These are phyloP conservation scores for Tamandua tetradactyla DNA, from an alignment of 2,797 vertebrate genomes.

Conservation along the genomic window DNA sequence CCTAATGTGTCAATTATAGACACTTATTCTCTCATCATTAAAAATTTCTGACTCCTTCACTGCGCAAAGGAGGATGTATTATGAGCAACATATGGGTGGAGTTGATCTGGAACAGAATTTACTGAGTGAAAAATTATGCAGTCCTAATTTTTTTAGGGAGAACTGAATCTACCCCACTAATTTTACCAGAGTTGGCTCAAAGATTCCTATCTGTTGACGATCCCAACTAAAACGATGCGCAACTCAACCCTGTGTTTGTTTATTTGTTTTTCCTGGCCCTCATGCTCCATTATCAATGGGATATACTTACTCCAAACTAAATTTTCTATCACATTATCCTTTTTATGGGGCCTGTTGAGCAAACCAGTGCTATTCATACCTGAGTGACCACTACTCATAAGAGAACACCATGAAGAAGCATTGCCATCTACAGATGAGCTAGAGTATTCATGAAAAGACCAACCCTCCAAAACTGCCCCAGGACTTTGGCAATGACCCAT, in stretches of 20 bases:
- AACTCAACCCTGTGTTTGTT: not conserved
- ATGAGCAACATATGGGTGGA: conserved; percentile 24
- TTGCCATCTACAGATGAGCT: not conserved
- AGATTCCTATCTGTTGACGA: not conserved
- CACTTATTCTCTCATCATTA: conserved; percentile 33
- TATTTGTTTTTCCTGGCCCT: not conserved
- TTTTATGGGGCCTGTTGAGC: not conserved
- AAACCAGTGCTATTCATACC: not conserved
- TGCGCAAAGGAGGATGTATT: not conserved
- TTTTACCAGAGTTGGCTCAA: not conserved
- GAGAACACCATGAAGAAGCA: not conserved
- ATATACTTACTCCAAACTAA: not conserved
- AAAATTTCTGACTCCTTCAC: not conserved
- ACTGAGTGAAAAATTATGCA: conserved; percentile 49
- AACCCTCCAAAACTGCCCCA: not conserved
- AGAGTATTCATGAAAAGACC: not conserved
- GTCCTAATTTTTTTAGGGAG: not conserved
- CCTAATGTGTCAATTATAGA: not conserved
- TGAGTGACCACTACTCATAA: accelerated
- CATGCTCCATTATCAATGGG: not conserved
- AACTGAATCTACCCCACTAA: not conserved
- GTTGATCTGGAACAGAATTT: conserved; percentile 60
- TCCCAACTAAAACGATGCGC: not conserved
- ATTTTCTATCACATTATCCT: not conserved
- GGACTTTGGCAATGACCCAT: not conserved